Evolutionary conservation across 1,140 invertebrate genomes (phyloP).

Genomic region (Plodia interpunctella): DNA sequence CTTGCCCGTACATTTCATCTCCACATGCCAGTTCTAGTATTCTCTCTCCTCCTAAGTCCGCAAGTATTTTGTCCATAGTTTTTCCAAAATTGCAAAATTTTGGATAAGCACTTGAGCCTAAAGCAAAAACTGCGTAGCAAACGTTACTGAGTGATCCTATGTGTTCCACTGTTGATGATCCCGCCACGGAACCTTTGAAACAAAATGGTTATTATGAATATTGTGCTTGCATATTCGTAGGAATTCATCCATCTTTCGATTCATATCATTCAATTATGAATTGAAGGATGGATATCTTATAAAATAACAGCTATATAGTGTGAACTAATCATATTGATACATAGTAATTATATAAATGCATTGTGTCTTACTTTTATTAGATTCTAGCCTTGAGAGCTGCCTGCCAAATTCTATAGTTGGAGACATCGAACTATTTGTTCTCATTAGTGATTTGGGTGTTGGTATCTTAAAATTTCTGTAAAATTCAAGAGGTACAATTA

Average conservation of each 20-base stretch:
- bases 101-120: slow-evolving; percentile 97
- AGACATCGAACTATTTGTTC: slow-evolving; percentile 90
- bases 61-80: slow-evolving; percentile 93
- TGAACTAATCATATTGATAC: too few relatives aligned
- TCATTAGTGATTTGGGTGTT: slow-evolving; percentile 92
- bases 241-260: too few relatives aligned
- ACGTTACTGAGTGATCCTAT: slow-evolving; percentile 93
- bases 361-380: slow-evolving; percentile 73
- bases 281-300: too few relatives aligned
- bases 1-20: slow-evolving; percentile 97
- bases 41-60: slow-evolving; percentile 92
- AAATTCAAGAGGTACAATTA: background rate
- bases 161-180: slow-evolving; percentile 86
- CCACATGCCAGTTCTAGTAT: slow-evolving; percentile 88
- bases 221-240: background rate
- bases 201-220: background rate
- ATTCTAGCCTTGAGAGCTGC: slow-evolving; percentile 83
- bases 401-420: slow-evolving; percentile 74
- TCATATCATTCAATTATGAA: too few relatives aligned
- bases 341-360: too few relatives aligned
- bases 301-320: too few relatives aligned
- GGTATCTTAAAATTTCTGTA: slow-evolving; percentile 76
- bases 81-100: slow-evolving; percentile 97
- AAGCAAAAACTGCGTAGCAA: slow-evolving; percentile 94
- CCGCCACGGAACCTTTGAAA: slow-evolving; percentile 65